Percentiles rank a stretch among this genome's conserved stretches.
phyloP scores from a whole-genome alignment of 92 coral and sea anemone species.

The Parazoanthus swiftii region DNA sequence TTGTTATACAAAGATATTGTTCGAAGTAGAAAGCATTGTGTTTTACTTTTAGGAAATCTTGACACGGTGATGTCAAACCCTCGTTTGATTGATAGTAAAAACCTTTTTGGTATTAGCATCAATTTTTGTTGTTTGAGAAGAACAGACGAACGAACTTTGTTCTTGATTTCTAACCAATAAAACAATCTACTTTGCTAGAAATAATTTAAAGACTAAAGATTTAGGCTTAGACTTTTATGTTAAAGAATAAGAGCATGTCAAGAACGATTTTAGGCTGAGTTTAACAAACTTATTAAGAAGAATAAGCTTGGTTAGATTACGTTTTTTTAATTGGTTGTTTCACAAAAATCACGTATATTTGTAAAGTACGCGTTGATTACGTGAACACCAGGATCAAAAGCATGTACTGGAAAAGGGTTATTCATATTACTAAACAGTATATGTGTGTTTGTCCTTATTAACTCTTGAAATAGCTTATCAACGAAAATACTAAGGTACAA shows the following conservation, averaged over 20 bases:
- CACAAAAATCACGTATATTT: too few relatives aligned
- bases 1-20: too few relatives aligned
- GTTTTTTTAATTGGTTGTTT: too few relatives aligned
- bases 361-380: background rate
- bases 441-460: background rate
- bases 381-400: background rate
- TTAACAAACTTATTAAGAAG: background rate
- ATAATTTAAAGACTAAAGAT: background rate
- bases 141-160: background rate
- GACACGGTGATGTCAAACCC: background rate
- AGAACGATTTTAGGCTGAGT: too few relatives aligned
- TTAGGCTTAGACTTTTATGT: background rate
- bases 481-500: background rate
- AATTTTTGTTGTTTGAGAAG: background rate
- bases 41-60: too few relatives aligned
- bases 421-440: background rate
- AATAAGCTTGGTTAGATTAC: background rate
- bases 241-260: background rate
- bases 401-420: background rate
- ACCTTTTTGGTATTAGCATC: background rate
- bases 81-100: background rate
- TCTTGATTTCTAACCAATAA: too few relatives aligned
- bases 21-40: background rate
- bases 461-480: background rate
- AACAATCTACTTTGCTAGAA: too few relatives aligned